Evolutionary conservation across 2,797 vertebrate species (phyloP), one percentile per base, ranked within the genome.

Genomic region (Peromyscus attwateri): DNA sequence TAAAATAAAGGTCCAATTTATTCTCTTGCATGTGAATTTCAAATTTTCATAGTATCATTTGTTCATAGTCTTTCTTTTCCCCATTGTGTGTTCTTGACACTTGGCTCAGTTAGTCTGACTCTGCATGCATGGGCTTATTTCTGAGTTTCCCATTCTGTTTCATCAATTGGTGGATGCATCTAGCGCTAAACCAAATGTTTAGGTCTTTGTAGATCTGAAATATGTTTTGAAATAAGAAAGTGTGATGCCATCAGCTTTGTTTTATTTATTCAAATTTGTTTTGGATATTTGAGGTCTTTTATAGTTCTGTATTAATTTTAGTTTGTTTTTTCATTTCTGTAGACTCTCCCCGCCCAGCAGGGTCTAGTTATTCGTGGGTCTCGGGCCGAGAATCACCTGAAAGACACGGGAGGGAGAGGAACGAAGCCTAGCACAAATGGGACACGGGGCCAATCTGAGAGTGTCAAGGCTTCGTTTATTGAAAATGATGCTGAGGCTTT

Each of bases 211-310:
- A 87, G 34, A 37, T 94, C 82, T 84, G 70, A 52, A 75, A 75
- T 80, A 70, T 94, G 34, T 87, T 97, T 87, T 94, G 57, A 93
- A 89, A 84, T 66, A 60, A 71, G 66, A 3, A 83, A 89, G n/a
- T 95, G 8, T 79, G 57, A 92, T 64, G 16, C 14, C 64, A 87
- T 75, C 13, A 79, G 17, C 40, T 93, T 96, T 87, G 37, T 92
- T 96, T 10, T 83, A 68, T 46, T 89, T 77, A 49, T 25, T 88
- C 49, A 81, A 87, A 52, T 84, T 73, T 79, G 16, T 87, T 92
- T 55, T 83, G 90, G 6, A 1, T 91, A 49, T 46, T 97, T 70
- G 55, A 37, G 29, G 10, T 84, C 17, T 23, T 93, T 77, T 16
- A 21, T 80, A 49, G 9, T 68, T 97, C 52, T 52, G 34, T 73